Base-by-base conservation (phyloP, 2,797 vertebrate genomes). In the Macropus fuliginosus region DNA sequence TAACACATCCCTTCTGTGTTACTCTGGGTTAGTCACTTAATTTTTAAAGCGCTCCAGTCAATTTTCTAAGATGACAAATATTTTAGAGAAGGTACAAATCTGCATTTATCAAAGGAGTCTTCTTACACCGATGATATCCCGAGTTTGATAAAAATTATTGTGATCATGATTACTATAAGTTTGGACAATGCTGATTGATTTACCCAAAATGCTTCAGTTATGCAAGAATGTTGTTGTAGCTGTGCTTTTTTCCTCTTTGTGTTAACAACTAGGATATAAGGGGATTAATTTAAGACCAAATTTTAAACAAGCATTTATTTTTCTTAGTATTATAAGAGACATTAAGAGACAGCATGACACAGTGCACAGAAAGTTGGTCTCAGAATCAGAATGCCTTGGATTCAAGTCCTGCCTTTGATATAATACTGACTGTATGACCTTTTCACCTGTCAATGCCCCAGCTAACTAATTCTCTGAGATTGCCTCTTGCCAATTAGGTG, bases 271-370 rank as follows among this genome's bases (percentile, higher is more conserved):
- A 2, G n/a, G 9, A 93, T 91, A 11, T 59, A 92, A 91, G 66
- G 0, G 1, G 29, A 5, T 56, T 31, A 66, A 57, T 90, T 66
- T 21, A 16, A 27, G 31, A 29, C 8, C 29, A 94, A 62, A 40
- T 8, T 95, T 91, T 50, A 40, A 40, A 12, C 46, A 4, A 40
- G 28, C 89, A 29, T 54, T 90, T 59, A 3, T n/a, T 18, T 93
- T 95, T 29, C 31, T 66, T 90, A 87, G 57, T 34, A 93, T 94
- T 94, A 90, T 92, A 87, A 96, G 92, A 91, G 92, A 57, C 16
- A 66, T 29, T 62, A 1, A 66, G 59, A 34, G 4, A 13, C 59
- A 34, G 59, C 34, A 66, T 66, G 59, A 14, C 31, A 66, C 4
- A 34, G 57, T 59, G 12, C 59, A 66, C 31, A 66, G 31, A 66